These are phyloP conservation scores for Lepetodrilus schrolli DNA, from an alignment of 2,888 invertebrate genomes.

Conservation along the genomic window DNA sequence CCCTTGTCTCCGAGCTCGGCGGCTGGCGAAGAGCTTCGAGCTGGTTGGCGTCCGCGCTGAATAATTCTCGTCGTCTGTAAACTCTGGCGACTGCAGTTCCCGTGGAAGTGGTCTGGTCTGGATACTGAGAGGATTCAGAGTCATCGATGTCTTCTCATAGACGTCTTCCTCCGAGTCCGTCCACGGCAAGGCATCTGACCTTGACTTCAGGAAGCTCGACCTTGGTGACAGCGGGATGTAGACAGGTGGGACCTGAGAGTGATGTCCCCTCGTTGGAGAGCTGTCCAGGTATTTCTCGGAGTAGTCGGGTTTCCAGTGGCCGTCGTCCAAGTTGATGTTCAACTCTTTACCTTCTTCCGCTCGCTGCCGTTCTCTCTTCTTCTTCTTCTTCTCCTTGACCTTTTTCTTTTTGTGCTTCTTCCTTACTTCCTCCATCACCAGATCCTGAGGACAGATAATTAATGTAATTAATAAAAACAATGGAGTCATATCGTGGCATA, in stretches of 20 bases:
- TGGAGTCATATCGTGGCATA: too few relatives aligned
- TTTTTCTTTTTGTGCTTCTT: slow-evolving; percentile 47
- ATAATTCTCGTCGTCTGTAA: slow-evolving; percentile 14
- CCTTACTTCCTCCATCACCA: slow-evolving; percentile 41
- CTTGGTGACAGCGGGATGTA: not conserved
- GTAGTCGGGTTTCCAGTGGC: slow-evolving; percentile 17
- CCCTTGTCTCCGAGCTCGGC: not conserved
- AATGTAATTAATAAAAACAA: too few relatives aligned
- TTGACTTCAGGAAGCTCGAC: not conserved
- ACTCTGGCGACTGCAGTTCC: not conserved
- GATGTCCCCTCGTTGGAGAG: not conserved
- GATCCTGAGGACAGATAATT: too few relatives aligned
- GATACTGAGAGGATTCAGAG: not conserved
- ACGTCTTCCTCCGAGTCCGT: not conserved
- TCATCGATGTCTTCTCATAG: not conserved
- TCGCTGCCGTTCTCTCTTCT: not conserved
- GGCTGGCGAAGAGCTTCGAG: not conserved
- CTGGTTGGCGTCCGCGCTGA: not conserved
- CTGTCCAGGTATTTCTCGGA: slow-evolving; percentile 27
- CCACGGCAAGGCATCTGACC: not conserved
- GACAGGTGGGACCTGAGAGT: not conserved
- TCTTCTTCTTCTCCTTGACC: slow-evolving; percentile 42
- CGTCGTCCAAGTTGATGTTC: slow-evolving; percentile 32
- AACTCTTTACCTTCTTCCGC: slow-evolving; percentile 34
- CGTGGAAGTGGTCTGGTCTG: not conserved